Base-by-base conservation (phyloP, 1,140 invertebrate species). In the Luehdorfia chinensis region DNA sequence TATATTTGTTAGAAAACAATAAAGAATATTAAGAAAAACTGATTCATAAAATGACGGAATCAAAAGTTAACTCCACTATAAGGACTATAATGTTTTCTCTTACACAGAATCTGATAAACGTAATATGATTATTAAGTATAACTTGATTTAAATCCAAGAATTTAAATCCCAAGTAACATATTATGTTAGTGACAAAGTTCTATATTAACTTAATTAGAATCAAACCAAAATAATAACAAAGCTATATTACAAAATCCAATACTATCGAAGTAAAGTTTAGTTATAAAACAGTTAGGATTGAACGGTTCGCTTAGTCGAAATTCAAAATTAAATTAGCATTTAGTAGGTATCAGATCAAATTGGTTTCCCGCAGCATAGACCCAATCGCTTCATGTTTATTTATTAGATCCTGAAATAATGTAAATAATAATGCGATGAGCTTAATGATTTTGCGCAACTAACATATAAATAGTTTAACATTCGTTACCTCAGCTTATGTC, bases 351-450 rank as follows among this genome's bases (percentile, higher is more conserved):
- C 55, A 59, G 58, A 63, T 69, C 59, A 61, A 69, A 67, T 74
- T 66, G 62, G 57, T 63, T 61, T 37, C 6, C 21, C 50, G 45
- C 59, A 62, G 55, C 34, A 37, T 21, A 55, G 62, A 60, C 50
- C 62, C 59, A 56, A 67, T 66, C 51, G 50, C 51, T 68, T 75
- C 62, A 78, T 74, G 75, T 74, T 72, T 75, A 78, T 78, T 78
- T 75, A 78, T 73, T 64, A 75, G 67, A 66, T 62, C 63, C 67
- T 74, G 59, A 67, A 74, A 69, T 59, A 65, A 71, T 66, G 58
- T 54, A 58, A 48, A 43, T 64, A 69, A 69, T 74, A 74, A 74
- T 68, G 66, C 57, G 50, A 59, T 41, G 33, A 45, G 66, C 60
- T 72, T 64, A 66, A 66, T 57, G 67, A 65, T 66, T 68, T 71